These are phyloP conservation scores for Philopedon plagiatum DNA, from an alignment of 2,888 invertebrate species.

Conservation along the genomic window DNA sequence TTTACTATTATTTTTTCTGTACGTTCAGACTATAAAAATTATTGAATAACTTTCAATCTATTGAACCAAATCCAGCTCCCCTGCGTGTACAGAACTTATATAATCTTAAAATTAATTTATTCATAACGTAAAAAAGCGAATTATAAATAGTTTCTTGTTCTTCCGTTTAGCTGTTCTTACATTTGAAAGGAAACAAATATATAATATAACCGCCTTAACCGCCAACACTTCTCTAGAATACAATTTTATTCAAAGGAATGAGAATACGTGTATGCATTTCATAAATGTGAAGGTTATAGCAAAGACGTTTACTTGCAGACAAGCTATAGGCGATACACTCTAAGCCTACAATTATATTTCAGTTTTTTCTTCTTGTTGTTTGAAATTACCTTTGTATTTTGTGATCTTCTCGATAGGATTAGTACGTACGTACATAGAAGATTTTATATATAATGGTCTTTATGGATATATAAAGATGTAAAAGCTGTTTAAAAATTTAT, in stretches of 20 bases:
- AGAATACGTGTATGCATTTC: conserved; percentile 27
- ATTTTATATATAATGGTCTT: too few relatives aligned
- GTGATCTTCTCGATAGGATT: too few relatives aligned
- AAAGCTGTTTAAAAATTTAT: too few relatives aligned
- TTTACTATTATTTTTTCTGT: too few relatives aligned
- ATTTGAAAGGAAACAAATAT: neutral
- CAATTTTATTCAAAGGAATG: conserved; percentile 28
- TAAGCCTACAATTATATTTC: conserved; percentile 8
- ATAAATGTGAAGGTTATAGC: conserved; percentile 28
- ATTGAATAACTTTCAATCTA: too few relatives aligned
- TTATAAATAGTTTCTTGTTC: neutral
- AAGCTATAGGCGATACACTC: conserved; percentile 4
- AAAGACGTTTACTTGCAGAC: conserved; percentile 22
- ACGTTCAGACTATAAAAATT: too few relatives aligned
- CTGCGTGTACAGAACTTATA: too few relatives aligned
- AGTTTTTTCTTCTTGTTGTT: neutral
- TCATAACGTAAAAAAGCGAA: neutral
- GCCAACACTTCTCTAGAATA: conserved; percentile 7
- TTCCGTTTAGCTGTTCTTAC: neutral
- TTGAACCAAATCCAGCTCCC: too few relatives aligned
- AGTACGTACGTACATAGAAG: too few relatives aligned
- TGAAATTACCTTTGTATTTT: neutral
- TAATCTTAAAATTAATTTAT: too few relatives aligned
- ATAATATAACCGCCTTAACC: neutral
- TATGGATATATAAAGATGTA: too few relatives aligned